Base-by-base conservation (phyloP, 1,140 invertebrate genomes). In the Capitella teleta region DNA sequence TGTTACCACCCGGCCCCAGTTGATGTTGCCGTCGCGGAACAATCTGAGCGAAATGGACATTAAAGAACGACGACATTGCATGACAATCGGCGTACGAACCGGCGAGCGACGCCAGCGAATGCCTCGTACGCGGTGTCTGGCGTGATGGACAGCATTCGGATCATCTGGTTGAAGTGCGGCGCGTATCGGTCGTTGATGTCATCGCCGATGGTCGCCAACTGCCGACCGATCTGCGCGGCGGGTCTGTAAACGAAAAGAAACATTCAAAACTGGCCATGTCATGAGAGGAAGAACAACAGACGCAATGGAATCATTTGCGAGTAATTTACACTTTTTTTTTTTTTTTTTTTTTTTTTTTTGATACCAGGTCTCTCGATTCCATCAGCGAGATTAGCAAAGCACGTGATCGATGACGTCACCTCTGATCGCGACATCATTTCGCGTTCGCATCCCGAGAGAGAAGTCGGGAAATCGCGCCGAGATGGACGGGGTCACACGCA, bases 171-270 rank as follows among this genome's bases (percentile, higher is more conserved):
- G 46, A 67, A 66, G 21, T 56, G 55, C 47, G 61, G 52, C 25
- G 57, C 50, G 52, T 64, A 66, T 49, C 57, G 52, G 28, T 51
- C 51, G 44, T 66, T 64, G 41, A 67, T 62, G 30, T 64, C 62
- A 53, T 67, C 65, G 24, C 65, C 65, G 12, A 67, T 64, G 21
- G 49, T 55, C 5, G 65, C 65, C 42, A 67, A 49, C 38, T 65
- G 63, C 25, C 65, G 38, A 6, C 65, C 65, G 36, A 67, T 63
- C 36, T 61, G 54, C 28, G 64, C 56, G 18, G 60, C 54, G 40
- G 57, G 57, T 34, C 10, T 34, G 32, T 34, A 34, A 34, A 10
- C 10, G 32, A 1, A 12, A 34, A 34, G 10, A 34, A 12, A 16
- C 32, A 34, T 12, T 34, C 10, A 34, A 34, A 34, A 0, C 32